Evolutionary conservation across 2,888 invertebrate species (phyloP).

Genomic region (Spisula solida): DNA sequence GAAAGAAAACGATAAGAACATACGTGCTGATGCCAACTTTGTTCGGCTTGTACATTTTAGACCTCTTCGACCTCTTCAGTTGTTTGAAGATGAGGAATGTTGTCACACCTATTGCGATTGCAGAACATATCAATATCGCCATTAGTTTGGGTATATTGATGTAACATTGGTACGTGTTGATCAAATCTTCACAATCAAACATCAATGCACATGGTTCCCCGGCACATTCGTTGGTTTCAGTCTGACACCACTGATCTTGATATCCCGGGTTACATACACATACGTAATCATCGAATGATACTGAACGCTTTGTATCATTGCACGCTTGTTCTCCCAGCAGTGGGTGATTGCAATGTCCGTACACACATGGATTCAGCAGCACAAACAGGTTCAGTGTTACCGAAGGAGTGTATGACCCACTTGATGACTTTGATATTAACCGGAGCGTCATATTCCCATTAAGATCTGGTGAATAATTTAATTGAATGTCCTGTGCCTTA

Average conservation of each 20-base stretch:
- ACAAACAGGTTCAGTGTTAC: conserved; percentile 52
- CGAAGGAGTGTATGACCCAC: conserved; percentile 54
- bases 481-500: conserved; percentile 46
- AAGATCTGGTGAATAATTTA: conserved; percentile 38
- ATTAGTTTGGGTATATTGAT: conserved; percentile 71
- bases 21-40: conserved; percentile 30
- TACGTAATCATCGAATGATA: conserved; percentile 60
- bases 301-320: conserved; percentile 53
- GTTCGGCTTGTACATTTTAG: conserved; percentile 12
- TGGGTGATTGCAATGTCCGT: conserved; percentile 63
- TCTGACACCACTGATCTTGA: conserved; percentile 45
- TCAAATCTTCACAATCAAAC: conserved; percentile 29
- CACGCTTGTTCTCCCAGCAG: conserved; percentile 50
- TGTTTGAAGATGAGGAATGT: neutral
- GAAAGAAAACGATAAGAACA: neutral
- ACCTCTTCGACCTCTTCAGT: conserved; percentile 1
- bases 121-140: conserved; percentile 60
- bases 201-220: conserved; percentile 19
- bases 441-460: conserved; percentile 60
- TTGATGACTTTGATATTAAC: conserved; percentile 52
- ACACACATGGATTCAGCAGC: conserved; percentile 62
- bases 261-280: conserved; percentile 73
- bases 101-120: conserved; percentile 35
- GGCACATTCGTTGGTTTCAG: conserved; percentile 19
- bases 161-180: conserved; percentile 63